Percentiles rank a stretch among this genome's conserved stretches.
phyloP scores from a whole-genome alignment of 2,113 vertebrate genomes.

The Acrocephalus kingi region DNA sequence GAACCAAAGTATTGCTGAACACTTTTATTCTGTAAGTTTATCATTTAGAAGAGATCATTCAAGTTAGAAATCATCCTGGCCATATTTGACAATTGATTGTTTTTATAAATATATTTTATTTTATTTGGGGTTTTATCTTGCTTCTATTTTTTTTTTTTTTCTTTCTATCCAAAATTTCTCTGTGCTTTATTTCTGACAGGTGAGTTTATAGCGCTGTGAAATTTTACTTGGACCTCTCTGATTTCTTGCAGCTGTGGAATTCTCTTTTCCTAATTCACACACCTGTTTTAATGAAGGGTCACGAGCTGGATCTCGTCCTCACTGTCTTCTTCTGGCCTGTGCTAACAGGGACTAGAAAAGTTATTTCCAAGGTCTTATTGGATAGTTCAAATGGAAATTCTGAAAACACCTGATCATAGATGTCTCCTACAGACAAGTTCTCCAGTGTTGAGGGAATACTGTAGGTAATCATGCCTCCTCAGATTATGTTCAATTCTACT shows the following conservation, averaged over 20 bases:
- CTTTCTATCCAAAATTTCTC: neutral
- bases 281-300: neutral
- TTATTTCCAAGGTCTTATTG: neutral
- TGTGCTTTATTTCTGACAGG: neutral
- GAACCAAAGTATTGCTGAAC: neutral
- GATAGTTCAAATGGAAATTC: neutral
- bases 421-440: neutral
- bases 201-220: fast-evolving
- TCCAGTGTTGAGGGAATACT: neutral
- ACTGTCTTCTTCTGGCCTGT: neutral
- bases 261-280: neutral
- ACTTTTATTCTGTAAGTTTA: neutral
- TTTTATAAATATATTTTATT: neutral
- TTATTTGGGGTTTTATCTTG: neutral
- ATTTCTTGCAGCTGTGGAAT: neutral
- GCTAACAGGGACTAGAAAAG: neutral
- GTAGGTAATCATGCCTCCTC: neutral
- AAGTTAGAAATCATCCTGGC: neutral
- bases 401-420: neutral
- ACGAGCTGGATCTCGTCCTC: neutral
- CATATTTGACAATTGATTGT: fast-evolving
- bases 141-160: neutral
- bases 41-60: neutral
- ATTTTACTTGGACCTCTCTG: neutral
- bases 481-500: neutral